These are phyloP conservation scores for Zhuqinia jingwanae DNA, from an alignment of 2,888 invertebrate species.

Conservation along the genomic window DNA sequence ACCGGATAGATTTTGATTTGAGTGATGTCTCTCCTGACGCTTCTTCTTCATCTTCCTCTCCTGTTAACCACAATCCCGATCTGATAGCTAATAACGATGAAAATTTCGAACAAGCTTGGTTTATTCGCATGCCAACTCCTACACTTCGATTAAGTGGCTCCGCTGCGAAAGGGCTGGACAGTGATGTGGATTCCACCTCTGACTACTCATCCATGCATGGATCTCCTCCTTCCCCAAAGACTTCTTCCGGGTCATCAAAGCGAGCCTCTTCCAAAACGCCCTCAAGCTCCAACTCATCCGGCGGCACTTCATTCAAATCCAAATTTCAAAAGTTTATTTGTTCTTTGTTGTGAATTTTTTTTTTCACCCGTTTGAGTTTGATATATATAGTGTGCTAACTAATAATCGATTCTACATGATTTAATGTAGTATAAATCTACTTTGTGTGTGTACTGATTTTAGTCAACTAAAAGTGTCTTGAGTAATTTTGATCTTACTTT, in stretches of 20 bases:
- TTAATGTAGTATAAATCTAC: not conserved
- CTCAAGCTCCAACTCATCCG: slow-evolving; percentile 61
- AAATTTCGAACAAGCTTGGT: slow-evolving; percentile 78
- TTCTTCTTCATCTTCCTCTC: slow-evolving; percentile 59
- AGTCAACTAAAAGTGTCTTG: not conserved
- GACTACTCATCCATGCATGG: slow-evolving; percentile 78
- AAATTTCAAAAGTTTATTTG: slow-evolving; percentile 74
- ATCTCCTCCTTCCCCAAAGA: slow-evolving; percentile 75
- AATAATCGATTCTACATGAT: not conserved
- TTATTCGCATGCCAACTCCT: slow-evolving; percentile 72
- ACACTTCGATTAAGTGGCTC: slow-evolving; percentile 47
- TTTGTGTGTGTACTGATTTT: not conserved
- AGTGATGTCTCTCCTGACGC: slow-evolving; percentile 53
- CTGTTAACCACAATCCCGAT: slow-evolving; percentile 64
- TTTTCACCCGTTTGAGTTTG: not conserved
- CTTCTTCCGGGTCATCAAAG: slow-evolving; percentile 55
- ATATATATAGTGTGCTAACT: not conserved
- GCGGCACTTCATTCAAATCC: slow-evolving; percentile 53
- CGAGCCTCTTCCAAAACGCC: slow-evolving; percentile 60
- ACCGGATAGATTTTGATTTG: slow-evolving; percentile 65
- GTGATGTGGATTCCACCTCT: slow-evolving; percentile 75
- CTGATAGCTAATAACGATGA: slow-evolving; percentile 55
- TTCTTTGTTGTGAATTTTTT: slow-evolving; percentile 68
- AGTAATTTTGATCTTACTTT: not conserved
- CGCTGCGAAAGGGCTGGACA: slow-evolving; percentile 57